Conservation (phyloP, 2,113 vertebrate species). For the Xenus cinereus region DNA sequence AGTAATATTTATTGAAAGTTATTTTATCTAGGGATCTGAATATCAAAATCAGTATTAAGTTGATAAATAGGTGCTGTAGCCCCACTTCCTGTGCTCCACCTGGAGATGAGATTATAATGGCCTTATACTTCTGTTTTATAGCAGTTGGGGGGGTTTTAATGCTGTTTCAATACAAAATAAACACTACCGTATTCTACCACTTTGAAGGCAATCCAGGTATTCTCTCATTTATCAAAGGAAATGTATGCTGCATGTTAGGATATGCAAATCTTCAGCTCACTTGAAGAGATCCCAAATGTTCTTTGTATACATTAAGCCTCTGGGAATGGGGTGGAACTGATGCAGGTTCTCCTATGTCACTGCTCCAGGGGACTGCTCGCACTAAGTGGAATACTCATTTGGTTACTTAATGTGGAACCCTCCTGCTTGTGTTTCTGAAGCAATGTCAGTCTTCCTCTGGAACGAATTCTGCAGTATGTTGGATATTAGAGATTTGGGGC, state of each 20-base stretch:
- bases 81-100: neutral
- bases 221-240: slow-evolving; percentile 1
- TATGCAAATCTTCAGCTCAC: neutral
- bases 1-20: neutral
- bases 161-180: neutral
- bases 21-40: neutral
- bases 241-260: neutral
- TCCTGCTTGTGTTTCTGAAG: neutral
- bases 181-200: neutral
- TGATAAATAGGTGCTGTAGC: neutral
- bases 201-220: slow-evolving; percentile 19
- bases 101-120: neutral
- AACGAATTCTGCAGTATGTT: neutral
- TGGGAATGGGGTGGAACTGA: neutral
- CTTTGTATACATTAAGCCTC: neutral
- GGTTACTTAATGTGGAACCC: neutral
- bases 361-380: neutral
- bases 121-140: neutral
- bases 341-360: neutral
- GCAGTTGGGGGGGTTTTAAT: neutral
- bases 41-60: neutral
- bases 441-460: neutral
- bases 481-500: neutral
- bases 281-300: neutral
- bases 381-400: neutral